These are phyloP conservation scores for Pogona vitticeps DNA, from an alignment of 2,113 vertebrate genomes.

Conservation along the genomic window DNA sequence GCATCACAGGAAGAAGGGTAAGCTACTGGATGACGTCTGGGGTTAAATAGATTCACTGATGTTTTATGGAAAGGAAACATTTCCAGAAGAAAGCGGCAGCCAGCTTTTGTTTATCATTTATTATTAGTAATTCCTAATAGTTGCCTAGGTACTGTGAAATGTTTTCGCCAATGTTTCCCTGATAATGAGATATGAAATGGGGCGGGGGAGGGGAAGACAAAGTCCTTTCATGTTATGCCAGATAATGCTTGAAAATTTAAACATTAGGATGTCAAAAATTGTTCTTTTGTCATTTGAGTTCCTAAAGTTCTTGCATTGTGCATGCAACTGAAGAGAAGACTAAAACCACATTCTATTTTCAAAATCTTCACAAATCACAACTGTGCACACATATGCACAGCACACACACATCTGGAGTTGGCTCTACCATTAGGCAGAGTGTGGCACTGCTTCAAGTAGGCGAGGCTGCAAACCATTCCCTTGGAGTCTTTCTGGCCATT, in stretches of 20 bases:
- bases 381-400: too few species aligned
- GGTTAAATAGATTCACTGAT: accelerated
- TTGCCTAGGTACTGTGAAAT: neutral
- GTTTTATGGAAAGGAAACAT: neutral
- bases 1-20: neutral
- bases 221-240: neutral
- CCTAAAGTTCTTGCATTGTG: neutral
- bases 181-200: neutral
- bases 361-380: neutral
- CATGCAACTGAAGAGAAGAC: neutral
- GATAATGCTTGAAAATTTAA: neutral
- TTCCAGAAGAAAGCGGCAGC: neutral
- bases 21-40: neutral
- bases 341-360: neutral
- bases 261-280: neutral
- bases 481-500: too few species aligned
- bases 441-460: too few species aligned
- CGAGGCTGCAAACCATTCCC: too few species aligned
- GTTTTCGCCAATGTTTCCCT: neutral
- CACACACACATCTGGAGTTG: too few species aligned
- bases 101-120: neutral
- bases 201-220: too few species aligned
- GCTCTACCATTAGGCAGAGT: too few species aligned
- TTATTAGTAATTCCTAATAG: neutral
- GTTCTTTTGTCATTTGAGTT: neutral